These are phyloP conservation scores for Camptogramma bilineatum DNA, from an alignment of 2,888 invertebrate genomes.

Conservation along the genomic window DNA sequence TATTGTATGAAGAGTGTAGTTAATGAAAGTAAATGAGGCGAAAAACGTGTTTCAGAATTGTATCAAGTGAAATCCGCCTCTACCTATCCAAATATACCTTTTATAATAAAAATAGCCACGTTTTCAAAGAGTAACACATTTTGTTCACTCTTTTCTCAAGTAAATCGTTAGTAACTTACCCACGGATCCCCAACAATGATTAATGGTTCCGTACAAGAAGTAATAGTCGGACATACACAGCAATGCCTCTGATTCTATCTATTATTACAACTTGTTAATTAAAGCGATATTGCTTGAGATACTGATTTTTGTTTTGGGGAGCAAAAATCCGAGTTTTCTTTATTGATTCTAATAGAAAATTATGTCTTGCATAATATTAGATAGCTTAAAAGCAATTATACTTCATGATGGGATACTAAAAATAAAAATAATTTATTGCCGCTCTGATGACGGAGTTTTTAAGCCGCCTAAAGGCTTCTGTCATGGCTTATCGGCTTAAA, in stretches of 20 bases:
- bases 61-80: no score
- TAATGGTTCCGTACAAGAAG: slow-evolving; percentile 61
- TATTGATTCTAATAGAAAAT: neutral
- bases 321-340: slow-evolving; percentile 9
- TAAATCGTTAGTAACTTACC: neutral
- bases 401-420: no score
- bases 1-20: no score
- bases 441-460: no score
- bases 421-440: no score
- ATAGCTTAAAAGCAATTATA: no score
- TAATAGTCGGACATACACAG: slow-evolving; percentile 47
- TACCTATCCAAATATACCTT: no score
- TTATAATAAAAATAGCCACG: neutral
- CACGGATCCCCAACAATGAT: slow-evolving; percentile 65
- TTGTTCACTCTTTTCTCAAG: neutral
- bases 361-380: neutral
- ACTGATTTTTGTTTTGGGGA: slow-evolving; percentile 11
- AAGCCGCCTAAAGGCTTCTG: no score
- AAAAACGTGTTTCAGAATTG: no score
- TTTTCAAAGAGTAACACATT: neutral
- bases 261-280: slow-evolving; percentile 47
- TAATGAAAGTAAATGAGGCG: no score
- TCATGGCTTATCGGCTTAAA: no score
- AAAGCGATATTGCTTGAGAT: slow-evolving; percentile 32
- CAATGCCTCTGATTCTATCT: slow-evolving; percentile 55